phyloP scores from a whole-genome alignment of 2,888 invertebrate genomes.

The Nipponacmea schrenckii region DNA sequence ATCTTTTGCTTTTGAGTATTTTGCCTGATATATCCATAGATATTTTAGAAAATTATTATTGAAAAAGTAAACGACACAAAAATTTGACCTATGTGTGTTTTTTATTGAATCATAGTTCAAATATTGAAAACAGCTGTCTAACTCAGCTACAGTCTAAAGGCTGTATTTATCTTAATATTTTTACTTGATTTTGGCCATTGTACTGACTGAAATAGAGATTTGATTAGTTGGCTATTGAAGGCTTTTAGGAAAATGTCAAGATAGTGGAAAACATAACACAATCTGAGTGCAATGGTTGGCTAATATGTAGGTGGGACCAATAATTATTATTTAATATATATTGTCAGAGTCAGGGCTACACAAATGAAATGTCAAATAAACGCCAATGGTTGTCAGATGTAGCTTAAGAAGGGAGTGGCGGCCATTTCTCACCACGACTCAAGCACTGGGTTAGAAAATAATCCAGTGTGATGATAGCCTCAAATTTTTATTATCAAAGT shows the following conservation, averaged over 20 bases:
- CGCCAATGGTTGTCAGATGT: slow-evolving; percentile 2
- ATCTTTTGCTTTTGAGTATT: no score
- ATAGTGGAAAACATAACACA: not conserved
- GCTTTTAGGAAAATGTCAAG: slow-evolving; percentile 7
- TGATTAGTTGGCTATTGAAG: slow-evolving; percentile 2
- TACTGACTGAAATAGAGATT: not conserved
- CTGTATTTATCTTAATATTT: slow-evolving; percentile 1
- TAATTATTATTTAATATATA: slow-evolving; percentile 1
- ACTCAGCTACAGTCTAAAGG: not conserved
- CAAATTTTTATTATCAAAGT: no score
- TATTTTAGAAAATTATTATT: no score
- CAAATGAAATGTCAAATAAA: not conserved
- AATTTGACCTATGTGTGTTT: no score
- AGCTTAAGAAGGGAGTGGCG: slow-evolving; percentile 1
- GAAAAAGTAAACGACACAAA: no score
- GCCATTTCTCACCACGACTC: slow-evolving; percentile 1
- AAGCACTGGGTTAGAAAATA: no score
- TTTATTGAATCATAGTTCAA: slow-evolving; percentile 3
- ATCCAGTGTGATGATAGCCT: no score
- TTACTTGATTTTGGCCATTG: not conserved
- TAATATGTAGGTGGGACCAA: slow-evolving; percentile 4
- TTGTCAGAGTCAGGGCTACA: not conserved
- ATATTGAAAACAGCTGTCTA: not conserved
- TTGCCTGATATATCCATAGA: no score
- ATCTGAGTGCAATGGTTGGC: slow-evolving; percentile 4